phyloP scores from a whole-genome alignment of 2,113 vertebrate genomes.

The Rostratula benghalensis region DNA sequence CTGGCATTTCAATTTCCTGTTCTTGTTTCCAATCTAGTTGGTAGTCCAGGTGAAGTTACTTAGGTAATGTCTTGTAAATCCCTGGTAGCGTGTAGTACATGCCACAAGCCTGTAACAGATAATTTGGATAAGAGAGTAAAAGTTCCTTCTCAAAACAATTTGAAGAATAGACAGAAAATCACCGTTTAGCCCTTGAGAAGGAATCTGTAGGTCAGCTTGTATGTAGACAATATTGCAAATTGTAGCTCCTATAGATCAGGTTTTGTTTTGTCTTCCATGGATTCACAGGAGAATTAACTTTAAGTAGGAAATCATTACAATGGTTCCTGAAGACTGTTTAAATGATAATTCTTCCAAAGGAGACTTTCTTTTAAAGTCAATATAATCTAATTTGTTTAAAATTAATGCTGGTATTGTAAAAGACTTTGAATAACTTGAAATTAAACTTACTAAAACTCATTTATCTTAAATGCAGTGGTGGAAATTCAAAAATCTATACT shows the following conservation, averaged over 20 bases:
- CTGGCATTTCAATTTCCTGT: not conserved
- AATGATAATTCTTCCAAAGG: conserved; percentile 32
- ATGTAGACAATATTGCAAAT: not conserved
- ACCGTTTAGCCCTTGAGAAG: not conserved
- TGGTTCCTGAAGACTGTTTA: not conserved
- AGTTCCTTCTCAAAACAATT: not conserved
- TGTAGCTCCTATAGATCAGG: not conserved
- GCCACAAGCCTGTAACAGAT: not conserved
- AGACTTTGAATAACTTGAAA: conserved; percentile 45
- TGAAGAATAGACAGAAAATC: not conserved
- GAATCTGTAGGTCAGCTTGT: not conserved
- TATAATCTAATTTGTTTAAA: conserved; percentile 58
- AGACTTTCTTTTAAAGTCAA: conserved; percentile 21
- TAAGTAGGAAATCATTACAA: not conserved
- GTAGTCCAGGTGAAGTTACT: not conserved
- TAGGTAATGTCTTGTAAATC: not conserved
- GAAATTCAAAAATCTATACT: conserved; percentile 60
- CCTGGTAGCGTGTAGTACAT: not conserved
- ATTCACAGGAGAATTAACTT: not conserved
- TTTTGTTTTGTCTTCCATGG: not conserved
- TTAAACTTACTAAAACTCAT: conserved; percentile 60
- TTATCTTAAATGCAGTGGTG: conserved; percentile 51
- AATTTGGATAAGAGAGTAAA: not conserved
- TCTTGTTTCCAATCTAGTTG: not conserved
- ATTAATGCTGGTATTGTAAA: conserved; percentile 41